A percentile compares a stretch with the other conserved stretches of the same genome.
Evolutionary conservation across 2,797 vertebrate genomes (phyloP).

Genomic region (Microhierax caerulescens): DNA sequence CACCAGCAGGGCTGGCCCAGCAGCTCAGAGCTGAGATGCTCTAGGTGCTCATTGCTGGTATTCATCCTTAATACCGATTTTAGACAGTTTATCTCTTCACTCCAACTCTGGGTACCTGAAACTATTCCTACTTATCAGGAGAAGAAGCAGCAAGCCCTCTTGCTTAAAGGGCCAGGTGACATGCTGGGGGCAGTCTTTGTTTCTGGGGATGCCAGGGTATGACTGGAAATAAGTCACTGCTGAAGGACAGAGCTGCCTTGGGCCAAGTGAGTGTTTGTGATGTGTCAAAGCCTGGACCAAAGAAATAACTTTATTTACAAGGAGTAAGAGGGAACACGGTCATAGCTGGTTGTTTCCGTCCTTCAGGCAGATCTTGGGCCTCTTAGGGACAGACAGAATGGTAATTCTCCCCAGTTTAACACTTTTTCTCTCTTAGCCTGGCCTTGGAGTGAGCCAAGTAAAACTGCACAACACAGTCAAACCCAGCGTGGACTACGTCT

Average conservation of each 20-base stretch:
- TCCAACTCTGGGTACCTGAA: neutral
- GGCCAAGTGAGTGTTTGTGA: neutral
- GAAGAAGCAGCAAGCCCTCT: neutral
- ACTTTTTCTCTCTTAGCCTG: constrained; percentile 60
- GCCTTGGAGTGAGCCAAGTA: constrained; percentile 76
- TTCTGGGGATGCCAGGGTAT: neutral
- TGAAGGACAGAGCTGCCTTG: neutral
- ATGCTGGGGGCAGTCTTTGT: neutral
- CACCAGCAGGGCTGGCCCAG: neutral
- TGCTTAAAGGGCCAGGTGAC: neutral
- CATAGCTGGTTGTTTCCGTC: neutral
- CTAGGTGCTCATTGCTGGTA: neutral
- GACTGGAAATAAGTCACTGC: neutral
- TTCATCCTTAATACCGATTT: neutral
- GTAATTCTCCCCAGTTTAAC: neutral
- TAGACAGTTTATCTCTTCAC: neutral
- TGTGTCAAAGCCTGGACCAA: neutral
- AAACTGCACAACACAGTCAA: constrained; percentile 83
- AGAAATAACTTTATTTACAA: neutral
- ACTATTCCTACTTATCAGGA: neutral
- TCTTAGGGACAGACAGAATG: neutral
- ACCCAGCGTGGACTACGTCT: constrained; percentile 91
- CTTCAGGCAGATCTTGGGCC: neutral
- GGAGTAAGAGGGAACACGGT: neutral
- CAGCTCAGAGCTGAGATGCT: neutral